Base-by-base conservation (phyloP, 1,140 invertebrate genomes). In the Tetramorium alpestre region DNA sequence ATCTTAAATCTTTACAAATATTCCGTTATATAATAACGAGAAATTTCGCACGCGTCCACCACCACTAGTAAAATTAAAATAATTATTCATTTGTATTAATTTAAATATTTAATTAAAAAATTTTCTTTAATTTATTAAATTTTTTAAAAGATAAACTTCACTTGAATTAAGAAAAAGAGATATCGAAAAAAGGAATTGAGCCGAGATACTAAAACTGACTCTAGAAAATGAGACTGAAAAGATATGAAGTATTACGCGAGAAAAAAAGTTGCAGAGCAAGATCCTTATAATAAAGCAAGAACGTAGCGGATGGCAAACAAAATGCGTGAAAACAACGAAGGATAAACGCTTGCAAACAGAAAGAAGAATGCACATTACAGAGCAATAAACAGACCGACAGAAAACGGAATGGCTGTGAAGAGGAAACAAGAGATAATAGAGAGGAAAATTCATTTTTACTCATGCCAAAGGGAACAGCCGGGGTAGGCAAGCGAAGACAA, bases 381-480 rank as follows among this genome's bases (percentile, higher is more conserved):
- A 84, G 69, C 69, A 73, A 84, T 84, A 84, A 69, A 73, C 51
- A 60, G 67, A 82, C 65, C 49, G 38, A 72, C 80, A 38, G 54
- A 73, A 84, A 84, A 84, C 25, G 28, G n/a, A 80, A 80, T 54
- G 80, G 67, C 69, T 13, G 69, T 84, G 54, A 84, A 84, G 69
- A 56, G 54, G 41, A 84, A 84, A 73, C 41, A 73, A 47, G 80
- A 22, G 41, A 84, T 73, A 84, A 84, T 75, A 84, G 69, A 84
- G 80, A 84, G 80, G 41, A 75, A 84, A 84, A 84, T 84, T 84
- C 80, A 84, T 84, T 84, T 84, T 70, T 84, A 49, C 80, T 84
- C 41, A 56, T 56, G 69, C 80, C 70, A 84, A 84, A 84, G 80
- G 41, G 54, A 73, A 84, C 41, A 54, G 41, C 80, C 54, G 51